Percentiles rank a stretch among this genome's conserved stretches.
Evolutionary conservation across 1,140 invertebrate species (phyloP).

Genomic region (Batillaria attramentaria): DNA sequence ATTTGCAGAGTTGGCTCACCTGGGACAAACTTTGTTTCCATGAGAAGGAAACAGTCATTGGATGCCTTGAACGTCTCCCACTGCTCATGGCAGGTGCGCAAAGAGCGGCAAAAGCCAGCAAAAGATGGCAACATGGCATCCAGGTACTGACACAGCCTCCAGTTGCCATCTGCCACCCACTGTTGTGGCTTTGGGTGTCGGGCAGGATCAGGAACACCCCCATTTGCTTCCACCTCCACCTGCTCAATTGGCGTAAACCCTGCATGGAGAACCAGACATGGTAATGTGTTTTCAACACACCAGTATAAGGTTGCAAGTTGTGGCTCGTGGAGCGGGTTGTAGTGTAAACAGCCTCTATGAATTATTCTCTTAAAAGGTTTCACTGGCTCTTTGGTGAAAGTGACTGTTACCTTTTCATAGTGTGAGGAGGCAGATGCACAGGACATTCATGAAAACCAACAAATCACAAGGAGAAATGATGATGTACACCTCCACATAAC

Average conservation of each 20-base stretch:
- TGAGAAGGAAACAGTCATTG: constrained; percentile 58
- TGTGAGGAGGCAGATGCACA: too few species aligned
- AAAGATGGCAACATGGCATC: constrained; percentile 59
- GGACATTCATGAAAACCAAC: neutral
- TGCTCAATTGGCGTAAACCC: constrained; percentile 63
- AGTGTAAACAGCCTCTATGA: too few species aligned
- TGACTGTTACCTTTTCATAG: too few species aligned
- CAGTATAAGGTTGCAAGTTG: too few species aligned
- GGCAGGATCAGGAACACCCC: constrained; percentile 44
- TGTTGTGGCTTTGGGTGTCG: constrained; percentile 50
- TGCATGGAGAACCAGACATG: constrained; percentile 31
- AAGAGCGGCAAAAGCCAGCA: constrained; percentile 59
- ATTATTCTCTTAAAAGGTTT: too few species aligned
- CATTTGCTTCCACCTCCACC: constrained; percentile 53
- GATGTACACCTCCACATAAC: neutral
- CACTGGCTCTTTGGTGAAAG: too few species aligned
- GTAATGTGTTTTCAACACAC: too few species aligned
- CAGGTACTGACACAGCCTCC: constrained; percentile 66
- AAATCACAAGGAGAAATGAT: neutral
- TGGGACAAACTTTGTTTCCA: constrained; percentile 43
- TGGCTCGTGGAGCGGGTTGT: too few species aligned
- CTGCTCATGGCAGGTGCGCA: constrained; percentile 58
- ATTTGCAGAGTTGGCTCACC: too few species aligned
- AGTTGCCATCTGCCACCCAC: constrained; percentile 63
- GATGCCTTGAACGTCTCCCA: constrained; percentile 58